Evolutionary conservation across 2,113 vertebrate genomes (phyloP).

Genomic region (Protomyctophum bolini): DNA sequence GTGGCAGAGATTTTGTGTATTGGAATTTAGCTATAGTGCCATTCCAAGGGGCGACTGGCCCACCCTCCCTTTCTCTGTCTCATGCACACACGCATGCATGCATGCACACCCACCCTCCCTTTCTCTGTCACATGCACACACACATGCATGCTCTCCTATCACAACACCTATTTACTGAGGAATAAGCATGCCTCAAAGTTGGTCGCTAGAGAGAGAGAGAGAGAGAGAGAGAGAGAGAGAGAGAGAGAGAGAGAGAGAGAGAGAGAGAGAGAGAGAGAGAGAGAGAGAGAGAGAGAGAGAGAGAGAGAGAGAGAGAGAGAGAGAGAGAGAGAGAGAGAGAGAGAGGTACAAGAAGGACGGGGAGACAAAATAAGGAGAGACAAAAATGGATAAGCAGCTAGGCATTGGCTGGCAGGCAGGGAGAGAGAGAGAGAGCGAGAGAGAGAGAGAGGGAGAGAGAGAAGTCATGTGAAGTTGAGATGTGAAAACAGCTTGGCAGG

Average conservation of each 20-base stretch:
- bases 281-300: neutral
- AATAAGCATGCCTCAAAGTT: constrained; percentile 51
- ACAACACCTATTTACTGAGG: constrained; percentile 60
- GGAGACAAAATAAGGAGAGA: neutral
- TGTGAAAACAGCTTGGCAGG: constrained; percentile 63
- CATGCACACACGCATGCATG: neutral
- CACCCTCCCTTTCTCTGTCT: too few species aligned
- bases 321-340: constrained; percentile 15
- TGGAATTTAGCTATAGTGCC: too few species aligned
- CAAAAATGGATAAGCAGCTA: too few species aligned
- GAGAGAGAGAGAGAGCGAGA: neutral
- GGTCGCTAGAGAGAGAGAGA: constrained; percentile 48
- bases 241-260: constrained; percentile 10
- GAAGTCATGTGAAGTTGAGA: constrained; percentile 44
- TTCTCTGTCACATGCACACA: too few species aligned
- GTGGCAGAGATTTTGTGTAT: too few species aligned
- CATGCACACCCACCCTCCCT: neutral
- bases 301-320: constrained; percentile 32
- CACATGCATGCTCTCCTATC: constrained; percentile 33
- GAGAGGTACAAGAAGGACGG: constrained; percentile 31
- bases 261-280: constrained; percentile 40
- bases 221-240: constrained; percentile 5
- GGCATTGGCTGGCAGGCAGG: neutral
- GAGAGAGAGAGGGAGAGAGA: constrained; percentile 8
- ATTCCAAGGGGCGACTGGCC: too few species aligned